phyloP scores from a whole-genome alignment of 2,797 vertebrate species.

The Meda fulgida region DNA sequence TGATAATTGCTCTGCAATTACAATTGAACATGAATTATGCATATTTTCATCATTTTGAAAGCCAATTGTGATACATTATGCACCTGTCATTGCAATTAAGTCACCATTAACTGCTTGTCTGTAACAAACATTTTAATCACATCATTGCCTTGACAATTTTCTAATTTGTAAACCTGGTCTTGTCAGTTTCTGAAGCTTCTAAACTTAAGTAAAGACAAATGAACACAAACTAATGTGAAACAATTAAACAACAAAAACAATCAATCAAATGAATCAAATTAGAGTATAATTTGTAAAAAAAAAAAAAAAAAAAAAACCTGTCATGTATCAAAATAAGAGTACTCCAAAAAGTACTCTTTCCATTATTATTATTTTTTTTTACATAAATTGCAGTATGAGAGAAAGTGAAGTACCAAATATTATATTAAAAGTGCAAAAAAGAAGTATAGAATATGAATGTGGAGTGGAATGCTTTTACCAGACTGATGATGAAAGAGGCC shows the following conservation, averaged over 20 bases:
- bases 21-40: constrained; percentile 24
- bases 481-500: constrained; percentile 8
- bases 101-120: constrained; percentile 29
- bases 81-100: constrained; percentile 19
- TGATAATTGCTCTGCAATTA: constrained; percentile 9
- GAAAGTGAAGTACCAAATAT: background rate
- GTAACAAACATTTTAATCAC: constrained; percentile 10
- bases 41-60: constrained; percentile 23
- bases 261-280: background rate
- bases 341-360: background rate
- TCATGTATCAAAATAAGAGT: background rate
- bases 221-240: background rate
- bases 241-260: background rate
- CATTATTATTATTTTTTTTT: background rate
- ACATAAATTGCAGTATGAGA: background rate
- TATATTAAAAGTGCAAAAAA: background rate
- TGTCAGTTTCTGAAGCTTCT: background rate
- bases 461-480: background rate
- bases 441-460: background rate
- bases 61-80: constrained; percentile 11
- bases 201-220: background rate
- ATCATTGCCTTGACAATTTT: background rate
- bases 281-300: background rate
- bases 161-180: background rate
- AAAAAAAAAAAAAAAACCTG: too few species aligned